These are phyloP conservation scores for Helicoverpa assulta DNA, from an alignment of 2,888 invertebrate genomes.

Conservation along the genomic window DNA sequence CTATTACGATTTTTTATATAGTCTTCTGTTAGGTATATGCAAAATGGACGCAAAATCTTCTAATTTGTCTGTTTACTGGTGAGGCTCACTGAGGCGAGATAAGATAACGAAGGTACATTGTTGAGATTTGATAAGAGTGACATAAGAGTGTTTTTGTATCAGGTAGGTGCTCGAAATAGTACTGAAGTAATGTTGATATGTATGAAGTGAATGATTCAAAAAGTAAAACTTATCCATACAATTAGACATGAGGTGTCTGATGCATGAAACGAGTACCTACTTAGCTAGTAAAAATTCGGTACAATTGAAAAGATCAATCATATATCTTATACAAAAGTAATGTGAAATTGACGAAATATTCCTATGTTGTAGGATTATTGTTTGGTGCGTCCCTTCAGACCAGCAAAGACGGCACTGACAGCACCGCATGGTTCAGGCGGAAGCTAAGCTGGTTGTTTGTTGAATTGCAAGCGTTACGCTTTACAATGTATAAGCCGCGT, in stretches of 20 bases:
- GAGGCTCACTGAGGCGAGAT: slow-evolving; percentile 51
- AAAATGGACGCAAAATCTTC: slow-evolving; percentile 51
- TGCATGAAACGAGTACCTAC: too few species aligned
- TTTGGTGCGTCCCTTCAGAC: too few species aligned
- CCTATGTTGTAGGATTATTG: too few species aligned
- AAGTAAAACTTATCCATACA: neutral
- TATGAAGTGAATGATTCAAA: slow-evolving; percentile 7
- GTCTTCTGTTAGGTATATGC: slow-evolving; percentile 40
- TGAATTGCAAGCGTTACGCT: neutral
- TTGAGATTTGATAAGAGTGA: slow-evolving; percentile 59
- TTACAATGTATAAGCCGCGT: neutral
- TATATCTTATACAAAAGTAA: too few species aligned
- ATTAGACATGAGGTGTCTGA: neutral
- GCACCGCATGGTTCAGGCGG: too few species aligned
- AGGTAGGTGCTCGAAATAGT: slow-evolving; percentile 8
- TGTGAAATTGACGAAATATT: too few species aligned
- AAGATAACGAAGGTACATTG: slow-evolving; percentile 59
- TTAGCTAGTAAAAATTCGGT: too few species aligned
- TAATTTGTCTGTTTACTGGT: neutral
- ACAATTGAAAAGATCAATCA: too few species aligned
- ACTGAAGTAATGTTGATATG: slow-evolving; percentile 13
- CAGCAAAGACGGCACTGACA: too few species aligned
- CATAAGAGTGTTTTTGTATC: slow-evolving; percentile 20
- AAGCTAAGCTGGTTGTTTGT: neutral
- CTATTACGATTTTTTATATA: slow-evolving; percentile 30